A percentile compares a stretch with the other conserved stretches of the same genome.
phyloP scores from a whole-genome alignment of 2,113 vertebrate species.

The Callopanchax toddi region DNA sequence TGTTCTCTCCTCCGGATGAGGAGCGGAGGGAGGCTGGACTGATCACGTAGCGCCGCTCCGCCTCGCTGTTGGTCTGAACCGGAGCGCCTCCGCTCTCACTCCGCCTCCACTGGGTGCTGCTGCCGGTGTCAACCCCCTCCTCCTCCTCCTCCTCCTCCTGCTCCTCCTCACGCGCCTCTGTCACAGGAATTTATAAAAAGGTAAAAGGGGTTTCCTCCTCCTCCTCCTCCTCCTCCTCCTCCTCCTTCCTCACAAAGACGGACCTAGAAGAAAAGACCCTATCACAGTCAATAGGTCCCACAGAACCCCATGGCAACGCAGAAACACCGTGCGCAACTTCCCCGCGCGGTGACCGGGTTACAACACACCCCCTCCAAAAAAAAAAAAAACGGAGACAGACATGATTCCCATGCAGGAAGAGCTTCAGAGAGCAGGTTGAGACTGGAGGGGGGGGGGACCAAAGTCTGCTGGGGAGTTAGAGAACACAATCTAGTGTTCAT shows the following conservation, averaged over 20 bases:
- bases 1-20: constrained; percentile 35
- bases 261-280: constrained; percentile 72
- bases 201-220: constrained; percentile 65
- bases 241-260: constrained; percentile 70
- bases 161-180: constrained; percentile 33
- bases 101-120: constrained; percentile 53
- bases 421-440: constrained; percentile 47
- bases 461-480: too few species aligned
- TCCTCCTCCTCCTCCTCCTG: not conserved
- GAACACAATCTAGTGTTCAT: too few species aligned
- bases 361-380: constrained; percentile 38
- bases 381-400: constrained; percentile 66
- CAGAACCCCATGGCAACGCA: constrained; percentile 79
- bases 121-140: constrained; percentile 35
- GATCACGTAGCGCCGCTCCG: constrained; percentile 27
- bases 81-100: constrained; percentile 43
- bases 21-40: not conserved
- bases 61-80: constrained; percentile 39
- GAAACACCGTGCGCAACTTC: constrained; percentile 75
- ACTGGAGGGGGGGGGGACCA: constrained; percentile 13
- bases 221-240: too few species aligned
- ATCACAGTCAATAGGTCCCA: constrained; percentile 76
- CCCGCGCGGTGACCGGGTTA: constrained; percentile 76
- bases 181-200: constrained; percentile 32
- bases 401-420: constrained; percentile 64